Conservation (phyloP, 2,888 invertebrate species). For the Mesorhabditis spiculigera region DNA sequence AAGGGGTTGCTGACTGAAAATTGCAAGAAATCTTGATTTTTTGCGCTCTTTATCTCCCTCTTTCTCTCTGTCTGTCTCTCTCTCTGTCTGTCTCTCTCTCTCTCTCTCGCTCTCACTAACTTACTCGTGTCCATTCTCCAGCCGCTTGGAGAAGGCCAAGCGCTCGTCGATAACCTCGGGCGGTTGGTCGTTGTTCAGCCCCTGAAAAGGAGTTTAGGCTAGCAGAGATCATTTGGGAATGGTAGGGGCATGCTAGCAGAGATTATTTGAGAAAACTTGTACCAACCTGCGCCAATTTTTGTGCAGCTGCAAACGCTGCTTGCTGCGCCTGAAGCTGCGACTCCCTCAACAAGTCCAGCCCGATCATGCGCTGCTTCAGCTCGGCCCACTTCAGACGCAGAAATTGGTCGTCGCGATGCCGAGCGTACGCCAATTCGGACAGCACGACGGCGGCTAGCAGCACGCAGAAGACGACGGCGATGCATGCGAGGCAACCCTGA, state of each 20-base stretch:
- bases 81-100: no score
- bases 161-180: constrained; percentile 17
- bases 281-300: background rate
- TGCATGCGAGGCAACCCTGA: constrained; percentile 36
- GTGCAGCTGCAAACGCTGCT: background rate
- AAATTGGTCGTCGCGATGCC: constrained; percentile 55
- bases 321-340: constrained; percentile 7
- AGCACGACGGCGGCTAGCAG: constrained; percentile 48
- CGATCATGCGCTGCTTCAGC: constrained; percentile 48
- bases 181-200: constrained; percentile 11
- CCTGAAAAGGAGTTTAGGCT: background rate
- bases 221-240: background rate
- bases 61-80: no score
- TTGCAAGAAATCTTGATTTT: no score
- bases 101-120: no score
- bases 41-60: no score
- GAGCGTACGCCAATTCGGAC: constrained; percentile 53
- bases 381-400: constrained; percentile 55
- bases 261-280: background rate
- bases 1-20: no score
- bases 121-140: background rate
- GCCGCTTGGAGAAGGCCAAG: constrained; percentile 15
- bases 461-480: constrained; percentile 49
- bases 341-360: constrained; percentile 31
- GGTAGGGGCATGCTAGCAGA: background rate